These are phyloP conservation scores for Coreoperca whiteheadi DNA, from an alignment of 2,113 vertebrate genomes.

Conservation along the genomic window DNA sequence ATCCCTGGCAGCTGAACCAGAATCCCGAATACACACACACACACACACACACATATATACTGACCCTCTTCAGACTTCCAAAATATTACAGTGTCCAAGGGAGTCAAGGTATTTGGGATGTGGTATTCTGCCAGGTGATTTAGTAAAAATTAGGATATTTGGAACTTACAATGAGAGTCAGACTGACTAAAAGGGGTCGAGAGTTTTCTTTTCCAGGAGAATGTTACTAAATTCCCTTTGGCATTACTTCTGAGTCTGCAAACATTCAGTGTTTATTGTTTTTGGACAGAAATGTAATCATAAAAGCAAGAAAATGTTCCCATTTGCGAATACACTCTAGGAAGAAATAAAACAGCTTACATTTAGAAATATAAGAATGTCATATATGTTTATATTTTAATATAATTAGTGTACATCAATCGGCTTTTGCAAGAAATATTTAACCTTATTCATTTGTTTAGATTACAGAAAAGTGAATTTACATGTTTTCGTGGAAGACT, in stretches of 20 bases:
- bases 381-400: neutral
- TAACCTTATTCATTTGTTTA: neutral
- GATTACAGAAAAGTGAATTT: neutral
- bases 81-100: slow-evolving; percentile 17
- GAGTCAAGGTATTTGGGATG: slow-evolving; percentile 9
- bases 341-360: neutral
- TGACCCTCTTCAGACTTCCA: slow-evolving; percentile 29
- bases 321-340: neutral
- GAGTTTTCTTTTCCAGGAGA: slow-evolving; percentile 6
- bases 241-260: neutral
- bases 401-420: neutral
- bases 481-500: neutral
- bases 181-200: neutral
- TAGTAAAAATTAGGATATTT: slow-evolving; percentile 12
- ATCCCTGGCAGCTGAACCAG: slow-evolving; percentile 42
- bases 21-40: slow-evolving; percentile 16
- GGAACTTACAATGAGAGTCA: slow-evolving; percentile 1
- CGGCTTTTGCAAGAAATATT: neutral
- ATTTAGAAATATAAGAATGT: neutral
- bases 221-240: neutral
- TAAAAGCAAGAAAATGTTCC: neutral
- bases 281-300: neutral
- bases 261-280: neutral
- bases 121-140: slow-evolving; percentile 18
- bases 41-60: neutral